Evolutionary conservation across 2,888 invertebrate genomes (phyloP).

Genomic region (Pollenia angustigena): DNA sequence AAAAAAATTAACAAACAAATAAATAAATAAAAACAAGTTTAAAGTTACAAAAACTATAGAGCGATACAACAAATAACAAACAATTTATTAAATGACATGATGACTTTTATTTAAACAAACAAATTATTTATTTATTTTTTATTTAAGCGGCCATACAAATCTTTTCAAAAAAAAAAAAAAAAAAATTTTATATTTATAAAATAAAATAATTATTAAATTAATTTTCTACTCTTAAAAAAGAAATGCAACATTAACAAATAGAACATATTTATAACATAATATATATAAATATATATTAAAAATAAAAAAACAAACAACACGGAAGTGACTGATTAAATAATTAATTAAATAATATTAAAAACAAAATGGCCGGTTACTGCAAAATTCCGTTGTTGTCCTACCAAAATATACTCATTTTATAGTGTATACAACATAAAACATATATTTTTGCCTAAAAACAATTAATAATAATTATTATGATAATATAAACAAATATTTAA

Average conservation of each 20-base stretch:
- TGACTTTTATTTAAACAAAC: not conserved
- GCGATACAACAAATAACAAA: slow-evolving; percentile 21
- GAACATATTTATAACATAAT: slow-evolving; percentile 63
- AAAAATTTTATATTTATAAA: slow-evolving; percentile 16
- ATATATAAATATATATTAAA: slow-evolving; percentile 45
- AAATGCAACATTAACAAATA: slow-evolving; percentile 59
- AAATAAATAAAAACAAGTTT: slow-evolving; percentile 18
- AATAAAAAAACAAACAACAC: slow-evolving; percentile 67
- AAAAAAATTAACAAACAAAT: slow-evolving; percentile 19
- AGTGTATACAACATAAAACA: slow-evolving; percentile 72
- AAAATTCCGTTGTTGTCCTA: slow-evolving; percentile 72
- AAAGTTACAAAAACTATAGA: slow-evolving; percentile 48
- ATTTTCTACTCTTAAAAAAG: slow-evolving; percentile 67
- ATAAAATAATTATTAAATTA: slow-evolving; percentile 54
- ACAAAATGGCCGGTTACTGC: slow-evolving; percentile 75
- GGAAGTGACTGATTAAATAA: slow-evolving; percentile 75
- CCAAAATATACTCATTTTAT: slow-evolving; percentile 79
- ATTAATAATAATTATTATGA: slow-evolving; percentile 72
- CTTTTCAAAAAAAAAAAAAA: slow-evolving; percentile 28
- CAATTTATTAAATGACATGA: not conserved
- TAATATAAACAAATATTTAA: slow-evolving; percentile 58
- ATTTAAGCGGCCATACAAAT: slow-evolving; percentile 52
- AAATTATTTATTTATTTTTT: slow-evolving; percentile 2
- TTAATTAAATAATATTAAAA: slow-evolving; percentile 73
- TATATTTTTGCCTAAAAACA: slow-evolving; percentile 83